phyloP scores from a whole-genome alignment of 2,113 vertebrate genomes.

The Rhombomys opimus region DNA sequence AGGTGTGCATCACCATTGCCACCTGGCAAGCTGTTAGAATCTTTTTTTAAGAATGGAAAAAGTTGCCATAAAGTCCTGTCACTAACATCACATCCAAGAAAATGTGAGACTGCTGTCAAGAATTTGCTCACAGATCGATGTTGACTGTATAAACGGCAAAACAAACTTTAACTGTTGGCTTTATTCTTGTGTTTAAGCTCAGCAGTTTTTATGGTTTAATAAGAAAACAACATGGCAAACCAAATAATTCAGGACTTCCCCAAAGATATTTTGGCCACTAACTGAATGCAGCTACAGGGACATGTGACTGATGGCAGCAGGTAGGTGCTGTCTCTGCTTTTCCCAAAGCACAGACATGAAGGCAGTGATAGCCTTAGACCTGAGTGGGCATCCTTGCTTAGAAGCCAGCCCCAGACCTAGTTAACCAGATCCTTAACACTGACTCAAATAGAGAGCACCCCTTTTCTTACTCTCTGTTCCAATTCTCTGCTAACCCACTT shows the following conservation, averaged over 20 bases:
- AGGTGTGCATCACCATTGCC: background rate
- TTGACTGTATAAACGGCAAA: background rate
- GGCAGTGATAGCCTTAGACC: background rate
- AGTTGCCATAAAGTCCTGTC: background rate
- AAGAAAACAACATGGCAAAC: background rate
- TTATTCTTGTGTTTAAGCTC: background rate
- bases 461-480: background rate
- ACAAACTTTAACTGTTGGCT: background rate
- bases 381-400: background rate
- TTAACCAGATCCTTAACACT: background rate
- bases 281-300: background rate
- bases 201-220: constrained; percentile 4
- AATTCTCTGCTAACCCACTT: background rate
- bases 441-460: background rate
- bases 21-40: background rate
- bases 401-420: background rate
- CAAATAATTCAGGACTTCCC: background rate
- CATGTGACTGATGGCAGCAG: background rate
- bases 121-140: background rate
- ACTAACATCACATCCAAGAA: background rate
- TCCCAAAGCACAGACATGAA: background rate
- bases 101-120: background rate
- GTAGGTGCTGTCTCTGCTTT: background rate
- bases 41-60: background rate
- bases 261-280: background rate